Evolutionary conservation across 2,888 invertebrate genomes (phyloP).

Genomic region (Eristalinus aeneus): DNA sequence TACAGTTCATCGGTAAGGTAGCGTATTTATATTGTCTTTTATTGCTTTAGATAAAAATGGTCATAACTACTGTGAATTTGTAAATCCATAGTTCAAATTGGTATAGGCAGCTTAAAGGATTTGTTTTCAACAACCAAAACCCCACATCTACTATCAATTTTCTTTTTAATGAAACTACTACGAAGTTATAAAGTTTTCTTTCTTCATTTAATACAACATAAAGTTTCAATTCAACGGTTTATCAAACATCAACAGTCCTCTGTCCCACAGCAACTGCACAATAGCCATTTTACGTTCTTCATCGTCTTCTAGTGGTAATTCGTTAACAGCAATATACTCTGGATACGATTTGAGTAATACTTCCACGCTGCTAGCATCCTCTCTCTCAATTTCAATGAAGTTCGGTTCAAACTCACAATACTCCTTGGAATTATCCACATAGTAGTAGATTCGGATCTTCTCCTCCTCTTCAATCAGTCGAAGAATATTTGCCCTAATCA

Average conservation of each 20-base stretch:
- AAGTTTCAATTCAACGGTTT: constrained; percentile 74
- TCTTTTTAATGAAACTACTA: too few species aligned
- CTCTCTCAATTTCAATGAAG: constrained; percentile 87
- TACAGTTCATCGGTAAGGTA: background rate
- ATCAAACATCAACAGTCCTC: constrained; percentile 88
- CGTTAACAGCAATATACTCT: constrained; percentile 86
- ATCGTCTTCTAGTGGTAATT: constrained; percentile 85
- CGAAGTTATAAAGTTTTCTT: background rate
- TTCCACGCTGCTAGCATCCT: constrained; percentile 86
- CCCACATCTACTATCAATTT: too few species aligned
- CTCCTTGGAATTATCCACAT: constrained; percentile 91
- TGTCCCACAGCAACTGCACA: constrained; percentile 90
- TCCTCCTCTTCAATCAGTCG: constrained; percentile 86
- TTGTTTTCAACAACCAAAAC: too few species aligned
- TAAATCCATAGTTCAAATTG: too few species aligned
- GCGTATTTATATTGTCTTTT: too few species aligned
- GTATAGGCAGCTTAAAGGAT: too few species aligned
- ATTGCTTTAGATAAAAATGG: too few species aligned
- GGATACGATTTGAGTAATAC: constrained; percentile 89
- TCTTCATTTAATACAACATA: background rate
- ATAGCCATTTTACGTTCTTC: constrained; percentile 85
- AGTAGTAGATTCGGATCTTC: constrained; percentile 87
- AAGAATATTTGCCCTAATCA: constrained; percentile 83
- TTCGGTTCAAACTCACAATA: constrained; percentile 92
- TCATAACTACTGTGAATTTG: too few species aligned